Percentiles rank a stretch among this genome's conserved stretches.
Conservation (phyloP, 2,888 invertebrate genomes). For the Nycteola revayana region DNA sequence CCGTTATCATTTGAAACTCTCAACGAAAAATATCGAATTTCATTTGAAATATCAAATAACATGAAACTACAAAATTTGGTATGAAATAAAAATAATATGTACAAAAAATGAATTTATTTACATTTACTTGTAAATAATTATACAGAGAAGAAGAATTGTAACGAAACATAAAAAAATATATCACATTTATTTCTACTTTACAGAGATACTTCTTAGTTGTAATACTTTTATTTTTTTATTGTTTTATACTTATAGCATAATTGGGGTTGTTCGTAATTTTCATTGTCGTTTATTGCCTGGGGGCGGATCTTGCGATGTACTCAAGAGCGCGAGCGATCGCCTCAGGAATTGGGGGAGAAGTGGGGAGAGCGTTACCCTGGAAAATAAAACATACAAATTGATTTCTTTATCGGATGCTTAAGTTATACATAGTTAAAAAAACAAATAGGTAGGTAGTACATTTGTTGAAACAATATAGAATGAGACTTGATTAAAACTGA, state of each 20-base stretch:
- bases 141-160: no score
- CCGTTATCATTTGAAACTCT: no score
- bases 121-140: constrained; percentile 22
- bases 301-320: constrained; percentile 40
- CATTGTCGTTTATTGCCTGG: constrained; percentile 19
- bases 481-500: no score
- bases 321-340: constrained; percentile 69
- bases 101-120: constrained; percentile 14
- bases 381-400: no score
- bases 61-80: no score
- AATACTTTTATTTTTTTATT: constrained; percentile 21
- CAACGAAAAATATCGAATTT: no score
- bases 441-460: no score
- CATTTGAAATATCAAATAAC: no score
- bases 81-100: constrained; percentile 1
- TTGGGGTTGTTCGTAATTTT: constrained; percentile 20
- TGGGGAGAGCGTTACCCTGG: constrained; percentile 67
- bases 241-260: constrained; percentile 13
- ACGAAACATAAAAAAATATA: no score
- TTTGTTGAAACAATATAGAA: no score
- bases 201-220: constrained; percentile 26
- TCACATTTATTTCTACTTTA: constrained; percentile 37
- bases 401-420: no score
- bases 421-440: no score
- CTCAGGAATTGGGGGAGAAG: constrained; percentile 72